phyloP scores from a whole-genome alignment of 2,888 invertebrate species.

The Eudemis profundana region DNA sequence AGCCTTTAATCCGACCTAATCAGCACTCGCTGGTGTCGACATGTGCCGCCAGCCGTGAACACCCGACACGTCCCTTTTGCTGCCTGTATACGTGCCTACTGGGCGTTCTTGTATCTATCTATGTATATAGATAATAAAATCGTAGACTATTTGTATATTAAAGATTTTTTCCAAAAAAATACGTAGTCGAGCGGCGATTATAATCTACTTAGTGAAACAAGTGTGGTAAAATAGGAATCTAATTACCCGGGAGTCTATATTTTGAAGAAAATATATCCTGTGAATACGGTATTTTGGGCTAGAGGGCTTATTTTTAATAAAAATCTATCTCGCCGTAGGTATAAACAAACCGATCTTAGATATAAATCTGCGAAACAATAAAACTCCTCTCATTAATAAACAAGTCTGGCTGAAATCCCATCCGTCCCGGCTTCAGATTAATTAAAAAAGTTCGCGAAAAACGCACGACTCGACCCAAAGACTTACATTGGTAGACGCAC shows the following conservation, averaged over 20 bases:
- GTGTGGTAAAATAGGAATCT: no score
- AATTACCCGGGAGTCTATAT: no score
- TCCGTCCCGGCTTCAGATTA: slow-evolving; percentile 72
- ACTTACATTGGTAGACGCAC: neutral
- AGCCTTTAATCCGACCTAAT: slow-evolving; percentile 28
- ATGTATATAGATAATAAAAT: neutral
- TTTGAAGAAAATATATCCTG: no score
- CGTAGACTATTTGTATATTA: no score
- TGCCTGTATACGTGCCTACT: no score
- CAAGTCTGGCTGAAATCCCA: slow-evolving; percentile 60
- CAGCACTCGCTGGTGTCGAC: slow-evolving; percentile 13
- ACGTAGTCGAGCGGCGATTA: no score
- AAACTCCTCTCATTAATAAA: slow-evolving; percentile 63
- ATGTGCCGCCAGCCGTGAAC: neutral
- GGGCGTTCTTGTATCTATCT: no score
- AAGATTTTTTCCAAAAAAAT: no score
- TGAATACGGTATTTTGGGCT: neutral
- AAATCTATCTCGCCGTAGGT: neutral
- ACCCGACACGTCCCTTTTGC: neutral
- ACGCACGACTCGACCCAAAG: slow-evolving; percentile 51
- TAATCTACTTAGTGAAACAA: no score
- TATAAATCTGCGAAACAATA: slow-evolving; percentile 49
- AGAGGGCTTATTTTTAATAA: neutral
- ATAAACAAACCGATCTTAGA: slow-evolving; percentile 32
- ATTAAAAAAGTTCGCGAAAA: slow-evolving; percentile 67